Conservation (phyloP, 2,888 invertebrate species). For the Diarsia rubi region DNA sequence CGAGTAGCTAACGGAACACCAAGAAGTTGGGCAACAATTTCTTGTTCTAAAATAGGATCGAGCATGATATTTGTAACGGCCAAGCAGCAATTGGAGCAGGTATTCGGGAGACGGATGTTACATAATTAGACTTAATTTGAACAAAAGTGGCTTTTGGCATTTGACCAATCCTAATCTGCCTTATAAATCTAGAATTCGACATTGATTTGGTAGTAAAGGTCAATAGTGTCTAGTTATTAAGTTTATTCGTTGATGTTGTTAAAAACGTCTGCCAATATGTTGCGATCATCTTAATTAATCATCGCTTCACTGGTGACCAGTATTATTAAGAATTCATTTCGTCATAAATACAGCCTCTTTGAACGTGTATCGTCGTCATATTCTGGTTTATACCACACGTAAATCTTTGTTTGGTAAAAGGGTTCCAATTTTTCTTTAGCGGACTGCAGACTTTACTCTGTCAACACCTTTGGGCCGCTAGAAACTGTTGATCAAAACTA, state of each 20-base stretch:
- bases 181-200: constrained; percentile 4
- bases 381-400: neutral
- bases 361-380: constrained; percentile 9
- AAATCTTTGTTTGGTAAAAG: constrained; percentile 13
- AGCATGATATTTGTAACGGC: neutral
- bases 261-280: neutral
- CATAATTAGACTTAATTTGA: neutral
- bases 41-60: neutral
- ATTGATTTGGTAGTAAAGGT: constrained; percentile 6
- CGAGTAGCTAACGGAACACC: neutral
- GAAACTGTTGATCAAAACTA: constrained; percentile 3
- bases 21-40: neutral
- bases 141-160: neutral
- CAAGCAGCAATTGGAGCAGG: neutral
- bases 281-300: constrained; percentile 19
- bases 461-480: constrained; percentile 28
- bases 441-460: constrained; percentile 36
- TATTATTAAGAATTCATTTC: constrained; percentile 26
- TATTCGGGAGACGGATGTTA: neutral
- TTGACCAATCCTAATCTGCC: neutral
- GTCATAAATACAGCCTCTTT: constrained; percentile 28
- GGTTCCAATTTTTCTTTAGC: constrained; percentile 22
- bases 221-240: constrained; percentile 25
- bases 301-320: constrained; percentile 18
- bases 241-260: constrained; percentile 2